phyloP scores from a whole-genome alignment of 2,113 vertebrate species.

The Megaleporinus macrocephalus region DNA sequence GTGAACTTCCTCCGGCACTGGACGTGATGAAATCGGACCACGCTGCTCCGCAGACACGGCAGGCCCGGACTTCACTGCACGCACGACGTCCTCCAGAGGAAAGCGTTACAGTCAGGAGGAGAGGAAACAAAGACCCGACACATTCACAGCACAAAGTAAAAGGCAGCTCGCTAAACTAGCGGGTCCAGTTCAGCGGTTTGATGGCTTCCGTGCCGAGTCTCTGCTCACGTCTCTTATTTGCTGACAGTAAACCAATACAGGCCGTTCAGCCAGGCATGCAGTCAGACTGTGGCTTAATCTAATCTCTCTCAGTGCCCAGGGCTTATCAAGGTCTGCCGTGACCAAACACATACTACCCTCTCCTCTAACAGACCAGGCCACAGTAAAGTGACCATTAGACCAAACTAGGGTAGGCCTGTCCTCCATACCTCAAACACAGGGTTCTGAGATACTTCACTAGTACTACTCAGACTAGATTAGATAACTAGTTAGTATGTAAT shows the following conservation, averaged over 20 bases:
- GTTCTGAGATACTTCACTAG: neutral
- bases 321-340: neutral
- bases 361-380: neutral
- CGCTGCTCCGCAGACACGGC: neutral
- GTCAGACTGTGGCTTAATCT: conserved; percentile 25
- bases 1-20: conserved; percentile 20
- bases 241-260: conserved; percentile 26
- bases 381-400: neutral
- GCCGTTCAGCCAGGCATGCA: neutral
- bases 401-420: neutral
- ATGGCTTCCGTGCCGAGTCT: neutral
- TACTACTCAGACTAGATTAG: too few species aligned
- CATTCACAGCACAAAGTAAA: neutral
- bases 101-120: neutral
- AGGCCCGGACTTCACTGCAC: neutral
- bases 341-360: neutral
- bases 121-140: neutral
- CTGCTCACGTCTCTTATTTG: neutral
- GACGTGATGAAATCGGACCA: conserved; percentile 5
- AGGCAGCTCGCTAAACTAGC: neutral
- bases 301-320: neutral
- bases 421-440: too few species aligned
- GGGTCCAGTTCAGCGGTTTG: neutral
- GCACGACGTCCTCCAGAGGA: neutral
- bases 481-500: too few species aligned